phyloP scores from a whole-genome alignment of 2,113 vertebrate genomes.

The Prinia subflava region DNA sequence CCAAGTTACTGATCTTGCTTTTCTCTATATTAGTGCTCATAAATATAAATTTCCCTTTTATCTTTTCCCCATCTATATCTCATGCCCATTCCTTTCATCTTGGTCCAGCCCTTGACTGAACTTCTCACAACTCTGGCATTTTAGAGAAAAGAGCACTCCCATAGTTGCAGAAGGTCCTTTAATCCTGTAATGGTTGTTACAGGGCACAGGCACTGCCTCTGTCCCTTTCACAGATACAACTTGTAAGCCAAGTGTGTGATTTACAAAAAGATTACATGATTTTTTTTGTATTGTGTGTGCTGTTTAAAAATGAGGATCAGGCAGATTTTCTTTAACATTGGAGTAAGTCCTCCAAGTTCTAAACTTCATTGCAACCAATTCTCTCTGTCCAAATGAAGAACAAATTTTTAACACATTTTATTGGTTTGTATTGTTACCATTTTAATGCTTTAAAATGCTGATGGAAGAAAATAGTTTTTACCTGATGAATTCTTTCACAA shows the following conservation, averaged over 20 bases:
- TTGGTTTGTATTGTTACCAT: background rate
- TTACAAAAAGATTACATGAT: background rate
- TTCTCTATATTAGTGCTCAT: conserved; percentile 4
- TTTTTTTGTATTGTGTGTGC: background rate
- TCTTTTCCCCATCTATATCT: conserved; percentile 15
- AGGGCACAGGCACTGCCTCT: background rate
- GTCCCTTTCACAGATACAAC: background rate
- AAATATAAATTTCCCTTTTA: conserved; percentile 39
- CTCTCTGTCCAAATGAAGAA: background rate
- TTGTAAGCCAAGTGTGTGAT: background rate
- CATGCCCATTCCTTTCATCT: conserved; percentile 24
- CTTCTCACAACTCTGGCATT: background rate
- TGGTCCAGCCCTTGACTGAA: background rate
- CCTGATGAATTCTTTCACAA: background rate
- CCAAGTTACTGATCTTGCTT: conserved; percentile 11
- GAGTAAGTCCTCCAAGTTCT: background rate
- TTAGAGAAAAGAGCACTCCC: background rate
- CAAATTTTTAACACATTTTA: background rate
- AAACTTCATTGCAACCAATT: background rate
- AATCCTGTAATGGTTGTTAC: background rate
- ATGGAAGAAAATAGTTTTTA: background rate
- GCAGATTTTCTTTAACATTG: background rate
- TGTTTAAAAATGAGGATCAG: background rate
- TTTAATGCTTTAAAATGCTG: background rate
- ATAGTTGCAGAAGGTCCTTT: background rate